These are phyloP conservation scores for Pachymerium ferrugineum DNA, from an alignment of 2,888 invertebrate species.

Conservation along the genomic window DNA sequence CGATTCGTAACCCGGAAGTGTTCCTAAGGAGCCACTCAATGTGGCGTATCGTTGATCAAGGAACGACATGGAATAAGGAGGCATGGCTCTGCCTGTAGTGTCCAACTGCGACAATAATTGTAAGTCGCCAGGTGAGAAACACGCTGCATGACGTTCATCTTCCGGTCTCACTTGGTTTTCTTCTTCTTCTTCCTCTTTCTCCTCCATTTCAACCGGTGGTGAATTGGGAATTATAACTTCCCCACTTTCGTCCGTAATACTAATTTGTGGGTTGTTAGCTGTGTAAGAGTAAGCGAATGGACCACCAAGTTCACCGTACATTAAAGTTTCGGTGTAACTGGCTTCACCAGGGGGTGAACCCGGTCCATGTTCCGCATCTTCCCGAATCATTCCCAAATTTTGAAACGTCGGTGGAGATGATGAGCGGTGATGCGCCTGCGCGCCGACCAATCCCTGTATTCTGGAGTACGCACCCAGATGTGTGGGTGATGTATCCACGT, in stretches of 20 bases:
- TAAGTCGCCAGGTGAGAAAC: constrained; percentile 7
- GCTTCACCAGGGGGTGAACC: constrained; percentile 35
- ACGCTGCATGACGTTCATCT: neutral
- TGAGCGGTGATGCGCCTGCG: constrained; percentile 42
- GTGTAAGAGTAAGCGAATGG: neutral
- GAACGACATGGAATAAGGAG: neutral
- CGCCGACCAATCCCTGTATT: constrained; percentile 12
- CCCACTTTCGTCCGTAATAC: constrained; percentile 83
- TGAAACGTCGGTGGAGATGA: constrained; percentile 45
- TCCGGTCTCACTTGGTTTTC: neutral
- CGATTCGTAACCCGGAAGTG: constrained; percentile 2
- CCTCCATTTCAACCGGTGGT: constrained; percentile 31
- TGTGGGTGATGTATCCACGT: constrained; percentile 38
- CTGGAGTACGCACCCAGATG: constrained; percentile 36
- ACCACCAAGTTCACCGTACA: neutral
- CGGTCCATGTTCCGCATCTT: constrained; percentile 42
- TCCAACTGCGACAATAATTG: neutral
- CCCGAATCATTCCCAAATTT: constrained; percentile 48
- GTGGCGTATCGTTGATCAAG: neutral
- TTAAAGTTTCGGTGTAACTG: no score
- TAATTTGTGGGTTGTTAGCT: constrained; percentile 74
- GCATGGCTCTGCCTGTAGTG: neutral
- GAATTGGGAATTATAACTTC: constrained; percentile 44
- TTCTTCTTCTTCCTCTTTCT: neutral
- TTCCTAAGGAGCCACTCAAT: constrained; percentile 5